Evolutionary conservation across 2,888 invertebrate genomes (phyloP), one percentile per base, ranked within the genome.

Genomic region (Campoplex nolae): DNA sequence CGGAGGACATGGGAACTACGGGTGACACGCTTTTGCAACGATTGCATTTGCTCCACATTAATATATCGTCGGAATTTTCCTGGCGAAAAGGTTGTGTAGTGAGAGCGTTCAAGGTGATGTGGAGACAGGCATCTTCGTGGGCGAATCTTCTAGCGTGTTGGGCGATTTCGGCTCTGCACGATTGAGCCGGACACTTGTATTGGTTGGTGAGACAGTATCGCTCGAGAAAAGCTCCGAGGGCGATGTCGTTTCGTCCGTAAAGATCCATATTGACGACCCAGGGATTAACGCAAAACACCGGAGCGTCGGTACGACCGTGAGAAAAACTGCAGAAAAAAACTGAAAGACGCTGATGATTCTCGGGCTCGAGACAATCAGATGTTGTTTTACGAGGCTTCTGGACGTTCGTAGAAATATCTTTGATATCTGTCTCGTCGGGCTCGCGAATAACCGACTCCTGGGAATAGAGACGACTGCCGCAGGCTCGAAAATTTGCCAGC

Each of bases 231-330:
- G 97, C 97, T 54, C 99, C 99, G 68, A 99, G 95, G 1, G 99
- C 97, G 90, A 99, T 98, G 94, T 99, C 99, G 93, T 99, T 98
- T 35, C 97, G 96, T 0, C 98, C 98, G 94, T 99, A 99, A 95
- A 99, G 98, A 92, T 98, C 97, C 98, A 99, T 99, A 81, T 97
- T 96, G 0, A 98, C 97, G 79, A 98, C 96, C 97, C 98, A 98
- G 0, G 98, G 98, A 92, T 97, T 97, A 0, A 98, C 98, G 93
- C 99, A 99, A 93, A 98, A 98, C 84, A 97, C 97, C 0, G 98
- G 98, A 3, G 97, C 97, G 92, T 98, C 97, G 48, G 96, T 95
- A 0, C 97, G 91, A 96, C 96, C 92, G 86, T 96, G 96, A 88
- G 97, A 97, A 93, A 97, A 98, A 93, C 98, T 98, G 93, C 98